Conservation (phyloP, 30 jellyfish, hydroid and myxozoan species). For the Sanderia malayensis region DNA sequence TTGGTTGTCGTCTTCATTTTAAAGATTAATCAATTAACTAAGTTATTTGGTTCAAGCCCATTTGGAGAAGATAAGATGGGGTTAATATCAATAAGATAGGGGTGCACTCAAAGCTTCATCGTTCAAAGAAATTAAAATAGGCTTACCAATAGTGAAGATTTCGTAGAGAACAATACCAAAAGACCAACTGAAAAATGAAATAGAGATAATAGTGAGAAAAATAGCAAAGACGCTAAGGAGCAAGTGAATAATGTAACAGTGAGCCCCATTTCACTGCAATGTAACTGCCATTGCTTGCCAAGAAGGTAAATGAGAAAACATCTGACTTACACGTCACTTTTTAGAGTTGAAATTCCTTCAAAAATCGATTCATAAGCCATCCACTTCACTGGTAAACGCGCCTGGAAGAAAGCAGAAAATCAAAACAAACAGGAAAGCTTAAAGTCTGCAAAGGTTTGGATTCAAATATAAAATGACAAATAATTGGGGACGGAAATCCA, state of each 20-base stretch:
- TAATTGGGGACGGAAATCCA: too few species aligned
- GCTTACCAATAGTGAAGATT: conserved; percentile 47
- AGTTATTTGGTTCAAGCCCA: neutral
- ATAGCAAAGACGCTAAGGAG: too few species aligned
- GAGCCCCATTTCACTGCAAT: too few species aligned
- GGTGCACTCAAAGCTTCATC: neutral
- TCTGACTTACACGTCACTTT: conserved; percentile 62
- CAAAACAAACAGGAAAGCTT: too few species aligned
- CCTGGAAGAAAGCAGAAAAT: too few species aligned
- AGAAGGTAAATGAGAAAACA: neutral
- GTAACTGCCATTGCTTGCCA: too few species aligned
- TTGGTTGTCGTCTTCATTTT: too few species aligned
- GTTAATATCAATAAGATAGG: too few species aligned
- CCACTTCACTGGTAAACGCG: conserved; percentile 65
- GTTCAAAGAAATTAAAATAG: neutral
- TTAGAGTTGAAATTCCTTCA: conserved; percentile 34
- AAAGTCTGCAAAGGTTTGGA: too few species aligned
- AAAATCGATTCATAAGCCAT: conserved; percentile 70
- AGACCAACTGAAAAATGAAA: conserved; percentile 41
- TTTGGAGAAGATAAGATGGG: neutral
- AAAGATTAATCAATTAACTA: too few species aligned
- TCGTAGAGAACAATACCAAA: conserved; percentile 61
- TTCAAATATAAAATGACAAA: too few species aligned
- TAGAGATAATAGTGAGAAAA: neutral
- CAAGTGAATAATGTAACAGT: too few species aligned